phyloP scores from a whole-genome alignment of 1,140 invertebrate genomes.

The Hypsibius dujardini region DNA sequence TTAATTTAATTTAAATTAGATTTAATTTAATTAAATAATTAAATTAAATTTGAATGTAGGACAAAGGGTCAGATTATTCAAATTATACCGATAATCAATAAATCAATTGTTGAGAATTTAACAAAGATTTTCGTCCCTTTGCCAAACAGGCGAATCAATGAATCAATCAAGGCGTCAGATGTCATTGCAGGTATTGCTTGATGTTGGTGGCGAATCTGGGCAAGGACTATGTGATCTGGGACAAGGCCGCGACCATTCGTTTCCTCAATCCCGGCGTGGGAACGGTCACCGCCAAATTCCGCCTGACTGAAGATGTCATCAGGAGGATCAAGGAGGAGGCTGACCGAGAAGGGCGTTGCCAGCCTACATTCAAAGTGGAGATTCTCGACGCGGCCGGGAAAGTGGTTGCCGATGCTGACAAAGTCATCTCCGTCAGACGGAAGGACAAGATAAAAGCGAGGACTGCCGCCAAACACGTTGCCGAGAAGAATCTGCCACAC shows the following conservation, averaged over 20 bases:
- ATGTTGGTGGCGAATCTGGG: not conserved
- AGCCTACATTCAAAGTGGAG: not conserved
- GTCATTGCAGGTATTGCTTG: too few species aligned
- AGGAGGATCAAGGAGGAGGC: not conserved
- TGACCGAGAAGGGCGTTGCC: not conserved
- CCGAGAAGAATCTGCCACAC: too few species aligned
- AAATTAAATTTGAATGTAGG: too few species aligned
- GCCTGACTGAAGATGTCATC: not conserved
- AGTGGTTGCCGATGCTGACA: not conserved
- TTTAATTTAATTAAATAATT: too few species aligned
- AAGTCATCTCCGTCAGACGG: not conserved
- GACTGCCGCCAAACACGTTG: too few species aligned
- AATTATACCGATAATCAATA: too few species aligned
- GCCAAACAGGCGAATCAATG: too few species aligned
- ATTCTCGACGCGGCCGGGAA: not conserved
- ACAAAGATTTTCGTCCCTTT: too few species aligned
- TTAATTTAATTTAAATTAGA: too few species aligned
- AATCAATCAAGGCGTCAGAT: too few species aligned
- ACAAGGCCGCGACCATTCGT: not conserved
- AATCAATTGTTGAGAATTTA: too few species aligned
- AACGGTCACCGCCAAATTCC: not conserved
- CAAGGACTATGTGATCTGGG: not conserved
- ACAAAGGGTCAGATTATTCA: too few species aligned
- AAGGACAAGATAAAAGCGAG: conserved; percentile 3
- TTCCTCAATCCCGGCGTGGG: not conserved